Evolutionary conservation across 2,113 vertebrate genomes (phyloP).

Genomic region (Pteropus alecto): DNA sequence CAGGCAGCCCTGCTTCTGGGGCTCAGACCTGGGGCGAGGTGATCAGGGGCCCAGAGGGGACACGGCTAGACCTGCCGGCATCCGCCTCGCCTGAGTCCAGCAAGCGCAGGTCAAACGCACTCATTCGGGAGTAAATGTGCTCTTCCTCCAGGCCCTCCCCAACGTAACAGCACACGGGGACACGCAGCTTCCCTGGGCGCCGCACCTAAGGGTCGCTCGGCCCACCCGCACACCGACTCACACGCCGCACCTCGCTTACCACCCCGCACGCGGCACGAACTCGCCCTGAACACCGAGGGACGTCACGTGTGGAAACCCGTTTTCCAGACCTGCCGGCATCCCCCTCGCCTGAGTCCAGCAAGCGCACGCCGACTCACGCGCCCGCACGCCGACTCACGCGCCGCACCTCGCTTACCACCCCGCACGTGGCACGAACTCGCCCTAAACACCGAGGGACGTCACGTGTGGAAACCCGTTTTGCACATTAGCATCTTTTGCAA

Average conservation of each 20-base stretch:
- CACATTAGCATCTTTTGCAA: too few species aligned
- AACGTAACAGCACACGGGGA: fast-evolving
- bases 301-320: fast-evolving
- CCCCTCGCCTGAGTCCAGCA: too few species aligned
- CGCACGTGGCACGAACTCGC: fast-evolving
- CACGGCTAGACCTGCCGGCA: neutral
- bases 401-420: too few species aligned
- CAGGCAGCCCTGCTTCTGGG: neutral
- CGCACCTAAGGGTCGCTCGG: fast-evolving
- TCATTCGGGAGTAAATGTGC: fast-evolving
- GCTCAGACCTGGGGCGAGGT: neutral
- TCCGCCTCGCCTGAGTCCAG: too few species aligned
- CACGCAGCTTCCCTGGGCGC: fast-evolving
- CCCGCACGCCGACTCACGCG: too few species aligned
- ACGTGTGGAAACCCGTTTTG: fast-evolving
- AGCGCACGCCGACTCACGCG: too few species aligned
- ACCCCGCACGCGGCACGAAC: fast-evolving
- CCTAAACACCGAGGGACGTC: fast-evolving
- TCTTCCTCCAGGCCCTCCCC: too few species aligned
- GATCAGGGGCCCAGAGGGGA: neutral
- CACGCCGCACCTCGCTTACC: fast-evolving
- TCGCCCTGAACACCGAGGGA: fast-evolving
- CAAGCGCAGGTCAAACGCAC: fast-evolving
- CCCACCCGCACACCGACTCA: neutral
- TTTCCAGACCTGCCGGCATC: too few species aligned